A percentile compares a stretch with the other conserved stretches of the same genome.
These are phyloP conservation scores for Epizoanthus rinbou DNA, from an alignment of 92 coral and sea anemone species.

Conservation along the genomic window DNA sequence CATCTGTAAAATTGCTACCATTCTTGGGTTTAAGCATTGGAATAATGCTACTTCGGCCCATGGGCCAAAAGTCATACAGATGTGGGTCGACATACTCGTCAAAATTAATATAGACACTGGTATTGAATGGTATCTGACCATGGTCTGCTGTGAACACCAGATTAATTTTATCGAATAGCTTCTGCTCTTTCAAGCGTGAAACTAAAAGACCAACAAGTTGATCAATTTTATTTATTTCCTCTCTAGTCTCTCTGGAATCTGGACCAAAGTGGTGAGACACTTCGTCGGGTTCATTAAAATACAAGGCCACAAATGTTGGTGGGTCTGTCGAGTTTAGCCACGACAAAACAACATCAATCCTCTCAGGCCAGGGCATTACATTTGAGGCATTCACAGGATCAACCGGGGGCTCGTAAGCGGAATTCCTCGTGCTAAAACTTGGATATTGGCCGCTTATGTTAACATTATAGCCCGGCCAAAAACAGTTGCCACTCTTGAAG, in stretches of 20 bases:
- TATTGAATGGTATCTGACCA: slow-evolving; percentile 68
- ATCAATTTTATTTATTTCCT: slow-evolving; percentile 53
- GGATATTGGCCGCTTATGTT: slow-evolving; percentile 51
- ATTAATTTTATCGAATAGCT: slow-evolving; percentile 54
- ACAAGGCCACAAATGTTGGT: slow-evolving; percentile 64
- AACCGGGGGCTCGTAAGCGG: slow-evolving; percentile 52
- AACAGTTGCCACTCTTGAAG: slow-evolving; percentile 68
- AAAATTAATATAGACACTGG: slow-evolving; percentile 47
- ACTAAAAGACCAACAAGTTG: slow-evolving; percentile 53
- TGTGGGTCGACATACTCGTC: slow-evolving; percentile 64
- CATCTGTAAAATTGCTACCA: slow-evolving; percentile 34
- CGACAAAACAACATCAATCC: slow-evolving; percentile 60
- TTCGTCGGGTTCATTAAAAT: slow-evolving; percentile 78
- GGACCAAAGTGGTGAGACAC: slow-evolving; percentile 69
- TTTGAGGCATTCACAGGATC: slow-evolving; percentile 13
- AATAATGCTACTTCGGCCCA: slow-evolving; percentile 17
- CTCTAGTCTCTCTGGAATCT: slow-evolving; percentile 52
- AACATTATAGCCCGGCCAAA: slow-evolving; percentile 82
- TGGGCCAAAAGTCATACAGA: slow-evolving; percentile 46
- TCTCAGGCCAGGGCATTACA: slow-evolving; percentile 56
- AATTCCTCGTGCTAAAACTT: slow-evolving; percentile 47
- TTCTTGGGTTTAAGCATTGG: slow-evolving; percentile 41
- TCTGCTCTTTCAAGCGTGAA: slow-evolving; percentile 41
- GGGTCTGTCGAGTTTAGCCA: slow-evolving; percentile 62
- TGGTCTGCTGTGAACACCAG: slow-evolving; percentile 87